Conservation (phyloP, 2,888 invertebrate genomes). For the Augiades crinisus region DNA sequence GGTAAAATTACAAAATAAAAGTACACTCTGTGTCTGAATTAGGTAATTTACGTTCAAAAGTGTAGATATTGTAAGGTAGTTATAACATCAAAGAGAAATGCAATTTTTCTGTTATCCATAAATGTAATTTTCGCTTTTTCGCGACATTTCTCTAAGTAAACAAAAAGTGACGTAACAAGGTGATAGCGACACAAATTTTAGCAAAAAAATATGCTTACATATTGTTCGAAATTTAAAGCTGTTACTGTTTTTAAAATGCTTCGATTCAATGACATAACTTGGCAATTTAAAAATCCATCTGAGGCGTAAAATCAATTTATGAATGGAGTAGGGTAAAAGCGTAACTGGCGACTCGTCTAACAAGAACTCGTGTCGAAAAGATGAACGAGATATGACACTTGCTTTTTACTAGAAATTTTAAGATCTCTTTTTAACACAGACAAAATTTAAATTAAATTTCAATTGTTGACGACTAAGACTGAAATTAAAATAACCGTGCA, state of each 20-base stretch:
- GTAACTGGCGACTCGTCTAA: slow-evolving; percentile 25
- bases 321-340: slow-evolving; percentile 33
- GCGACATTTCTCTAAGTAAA: background rate
- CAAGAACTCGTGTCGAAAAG: slow-evolving; percentile 17
- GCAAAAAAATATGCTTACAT: background rate
- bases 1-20: too few relatives aligned
- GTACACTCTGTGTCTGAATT: too few relatives aligned
- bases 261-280: slow-evolving; percentile 31
- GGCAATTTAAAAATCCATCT: slow-evolving; percentile 28
- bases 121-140: too few relatives aligned
- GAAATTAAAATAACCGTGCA: slow-evolving; percentile 4
- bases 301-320: slow-evolving; percentile 29
- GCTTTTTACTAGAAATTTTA: slow-evolving; percentile 17
- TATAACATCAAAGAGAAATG: too few relatives aligned
- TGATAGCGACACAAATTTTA: slow-evolving; percentile 1
- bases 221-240: slow-evolving; percentile 4
- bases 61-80: too few relatives aligned
- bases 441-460: slow-evolving; percentile 11
- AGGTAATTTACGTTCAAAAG: too few relatives aligned
- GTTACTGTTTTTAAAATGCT: background rate
- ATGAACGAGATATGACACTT: slow-evolving; percentile 9
- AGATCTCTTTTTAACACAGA: slow-evolving; percentile 3
- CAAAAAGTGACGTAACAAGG: background rate
- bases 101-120: background rate
- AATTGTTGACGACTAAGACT: slow-evolving; percentile 1